Evolutionary conservation across 2,888 invertebrate species (phyloP).

Genomic region (Caenorhabditis sp.): DNA sequence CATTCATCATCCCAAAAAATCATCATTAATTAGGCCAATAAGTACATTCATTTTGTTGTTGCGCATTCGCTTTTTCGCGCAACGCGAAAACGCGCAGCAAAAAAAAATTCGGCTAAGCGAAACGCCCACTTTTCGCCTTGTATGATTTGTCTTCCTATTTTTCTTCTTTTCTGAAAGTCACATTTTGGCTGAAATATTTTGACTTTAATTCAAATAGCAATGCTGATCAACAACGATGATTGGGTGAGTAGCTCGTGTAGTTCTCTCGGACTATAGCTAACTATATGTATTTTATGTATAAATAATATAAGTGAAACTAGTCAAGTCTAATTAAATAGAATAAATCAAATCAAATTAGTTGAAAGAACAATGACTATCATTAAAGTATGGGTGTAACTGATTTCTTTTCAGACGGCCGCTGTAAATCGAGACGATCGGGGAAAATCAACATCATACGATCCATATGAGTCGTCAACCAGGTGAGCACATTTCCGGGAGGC

Average conservation of each 20-base stretch:
- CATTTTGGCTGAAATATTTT: not conserved
- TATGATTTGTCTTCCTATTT: not conserved
- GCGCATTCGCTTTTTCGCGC: not conserved
- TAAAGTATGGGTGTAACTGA: slow-evolving; percentile 2
- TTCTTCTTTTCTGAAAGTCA: not conserved
- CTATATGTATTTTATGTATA: no score
- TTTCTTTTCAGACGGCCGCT: slow-evolving; percentile 43
- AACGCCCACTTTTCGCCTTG: not conserved
- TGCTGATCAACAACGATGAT: slow-evolving; percentile 40
- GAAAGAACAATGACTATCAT: not conserved
- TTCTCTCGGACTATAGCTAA: no score
- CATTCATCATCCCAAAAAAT: not conserved
- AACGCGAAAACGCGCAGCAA: not conserved
- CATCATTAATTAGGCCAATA: not conserved
- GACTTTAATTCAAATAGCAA: not conserved
- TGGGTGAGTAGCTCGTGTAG: slow-evolving; percentile 23
- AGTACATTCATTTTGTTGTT: not conserved
- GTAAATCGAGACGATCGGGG: slow-evolving; percentile 50
- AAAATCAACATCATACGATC: slow-evolving; percentile 44
- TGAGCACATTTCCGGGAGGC: not conserved
- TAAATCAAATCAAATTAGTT: not conserved
- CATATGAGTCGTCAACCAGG: slow-evolving; percentile 20
- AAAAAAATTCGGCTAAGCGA: not conserved
- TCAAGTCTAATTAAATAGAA: not conserved
- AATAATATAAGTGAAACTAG: not conserved